These are phyloP conservation scores for Hycleus phaleratus DNA, from an alignment of 1,140 invertebrate species.

Conservation along the genomic window DNA sequence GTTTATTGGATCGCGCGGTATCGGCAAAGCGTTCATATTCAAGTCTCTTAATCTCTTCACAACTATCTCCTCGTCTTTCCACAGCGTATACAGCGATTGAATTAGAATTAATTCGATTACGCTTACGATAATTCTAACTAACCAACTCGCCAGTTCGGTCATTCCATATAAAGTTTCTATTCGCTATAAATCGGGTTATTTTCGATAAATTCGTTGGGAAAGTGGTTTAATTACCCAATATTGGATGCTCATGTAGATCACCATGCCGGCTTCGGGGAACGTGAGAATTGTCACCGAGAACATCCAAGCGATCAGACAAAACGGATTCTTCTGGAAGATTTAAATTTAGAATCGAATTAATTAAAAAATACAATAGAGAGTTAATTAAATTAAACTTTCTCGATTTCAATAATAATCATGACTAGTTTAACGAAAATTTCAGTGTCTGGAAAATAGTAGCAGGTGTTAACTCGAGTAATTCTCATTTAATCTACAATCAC, in stretches of 20 bases:
- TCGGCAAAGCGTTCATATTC: constrained; percentile 36
- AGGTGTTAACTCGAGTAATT: too few relatives aligned
- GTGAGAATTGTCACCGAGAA: constrained; percentile 55
- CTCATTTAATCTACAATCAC: too few relatives aligned
- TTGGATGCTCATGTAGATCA: constrained; percentile 60
- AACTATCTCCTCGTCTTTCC: constrained; percentile 45
- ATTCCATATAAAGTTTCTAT: constrained; percentile 52
- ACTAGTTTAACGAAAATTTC: too few relatives aligned
- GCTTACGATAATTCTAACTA: constrained; percentile 49
- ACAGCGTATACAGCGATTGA: constrained; percentile 52
- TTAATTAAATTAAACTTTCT: too few relatives aligned
- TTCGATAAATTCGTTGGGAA: background rate
- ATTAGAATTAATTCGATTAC: constrained; percentile 52
- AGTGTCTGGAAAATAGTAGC: too few relatives aligned
- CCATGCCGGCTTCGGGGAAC: constrained; percentile 59
- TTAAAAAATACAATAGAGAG: too few relatives aligned
- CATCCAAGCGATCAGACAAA: constrained; percentile 54
- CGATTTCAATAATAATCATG: too few relatives aligned
- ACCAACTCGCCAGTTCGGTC: constrained; percentile 53
- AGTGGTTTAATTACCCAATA: constrained; percentile 51
- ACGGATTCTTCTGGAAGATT: constrained; percentile 49
- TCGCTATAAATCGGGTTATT: constrained; percentile 41
- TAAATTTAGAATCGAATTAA: too few relatives aligned
- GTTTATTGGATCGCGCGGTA: constrained; percentile 25
- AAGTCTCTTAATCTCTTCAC: constrained; percentile 40